Evolutionary conservation across 2,888 invertebrate genomes (phyloP), one percentile per base, ranked within the genome.

Genomic region (Macrosoma leucophasiata): DNA sequence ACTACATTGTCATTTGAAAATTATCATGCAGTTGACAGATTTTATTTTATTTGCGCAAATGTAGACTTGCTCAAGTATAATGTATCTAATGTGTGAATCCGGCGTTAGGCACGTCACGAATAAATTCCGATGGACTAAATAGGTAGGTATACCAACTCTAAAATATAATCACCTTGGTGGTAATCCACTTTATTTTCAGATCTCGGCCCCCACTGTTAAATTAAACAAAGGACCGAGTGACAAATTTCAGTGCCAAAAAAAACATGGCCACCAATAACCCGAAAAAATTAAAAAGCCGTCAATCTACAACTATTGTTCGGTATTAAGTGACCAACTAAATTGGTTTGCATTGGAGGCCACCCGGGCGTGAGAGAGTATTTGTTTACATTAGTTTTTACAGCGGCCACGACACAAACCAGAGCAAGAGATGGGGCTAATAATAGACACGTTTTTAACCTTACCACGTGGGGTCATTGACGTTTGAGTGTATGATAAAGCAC

Each of bases 351-450:
- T n/a, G 55, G 50, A 64, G 79, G 55, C 81, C 81, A 81, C 81
- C 81, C 79, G 65, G 55, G 71, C 70, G 76, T 75, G 75, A 65
- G 75, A 77, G 67, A 58, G 55, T 74, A 63, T 75, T 77, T 81
- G 81, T 81, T 81, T 81, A 81, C 72, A 46, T 78, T 65, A 78
- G 71, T 79, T 81, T 81, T 81, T 81, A 81, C 78, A 76, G 75
- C 79, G 58, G 73, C 77, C 79, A 59, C 81, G 81, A 81, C 79
- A 81, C 57, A 72, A 81, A 78, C 79, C 81, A 82, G 81, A 81
- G 62, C 77, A 67, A 72, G 75, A 68, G 69, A 51, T 43, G 36
- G 35, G n/a, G 56, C 69, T 82, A 81, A 76, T 75, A 71, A 71
- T 84, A 81, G 78, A 68, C 44, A 44, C 53, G 58, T 62, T 58